Evolutionary conservation across 37 sponge, comb jelly and placozoan genomes (phyloP), one percentile per base, ranked within the genome.

Genomic region (Chondrilla cf. caribensis): DNA sequence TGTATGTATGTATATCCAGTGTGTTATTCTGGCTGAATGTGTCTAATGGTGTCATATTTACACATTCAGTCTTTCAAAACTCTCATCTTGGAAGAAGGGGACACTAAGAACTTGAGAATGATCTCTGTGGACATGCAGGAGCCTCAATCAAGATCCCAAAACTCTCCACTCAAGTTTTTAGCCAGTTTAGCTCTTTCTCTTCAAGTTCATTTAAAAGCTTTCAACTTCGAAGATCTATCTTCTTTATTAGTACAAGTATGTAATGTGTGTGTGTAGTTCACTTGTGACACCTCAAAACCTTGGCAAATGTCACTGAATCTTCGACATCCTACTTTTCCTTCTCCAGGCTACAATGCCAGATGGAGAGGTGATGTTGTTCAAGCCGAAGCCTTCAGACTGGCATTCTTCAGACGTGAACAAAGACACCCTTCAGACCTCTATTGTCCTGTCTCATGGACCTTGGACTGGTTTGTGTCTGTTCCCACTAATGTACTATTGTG

Each of bases 381-480:
- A 66, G 0, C 80, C 78, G 9, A 87, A 85, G 31, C 55, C 73
- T 7, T 58, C 70, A 2, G 88, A 91, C 28, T 19, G 87, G 41
- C 36, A 77, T 58, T 41, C 38, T 15, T 36, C 59, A 17, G 82
- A 73, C 0, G 31, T 43, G 17, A 59, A 55, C 24, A 79, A 82
- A 44, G 60, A 60, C 22, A 64, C 57, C 42, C 82, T 91, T 32
- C 80, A 91, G 33, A 85, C 83, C 0, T 54, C 68, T 38, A 54
- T 91, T 33, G 44, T 91, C 32, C 58, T 87, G 4, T 91, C 92
- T 18, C 92, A 91, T 65, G 82, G 88, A 32, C 40, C 84, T 6
- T 91, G 92, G 92, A 87, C 92, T 71, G 92, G 92, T 91, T 42
- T 31, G 67, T 80, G n/a, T 18, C n/a, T n/a, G n/a, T n/a, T 6